Evolutionary conservation across 2,888 invertebrate genomes (phyloP).

Genomic region (Phaonia tiefii): DNA sequence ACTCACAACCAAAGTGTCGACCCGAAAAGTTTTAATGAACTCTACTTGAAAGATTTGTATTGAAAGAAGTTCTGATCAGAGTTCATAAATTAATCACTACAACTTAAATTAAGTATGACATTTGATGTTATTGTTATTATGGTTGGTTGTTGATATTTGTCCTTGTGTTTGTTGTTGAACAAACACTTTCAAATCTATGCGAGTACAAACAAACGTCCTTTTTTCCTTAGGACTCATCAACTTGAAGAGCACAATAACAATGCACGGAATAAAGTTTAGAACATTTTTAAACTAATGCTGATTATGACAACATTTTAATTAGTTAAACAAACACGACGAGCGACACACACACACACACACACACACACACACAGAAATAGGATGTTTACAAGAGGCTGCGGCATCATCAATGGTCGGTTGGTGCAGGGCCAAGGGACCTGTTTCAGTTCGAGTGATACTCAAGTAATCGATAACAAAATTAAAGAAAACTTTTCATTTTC

Average conservation of each 20-base stretch:
- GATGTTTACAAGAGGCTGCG: conserved; percentile 10
- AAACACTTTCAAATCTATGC: conserved; percentile 45
- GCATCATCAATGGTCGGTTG: not conserved
- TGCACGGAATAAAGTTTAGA: conserved; percentile 37
- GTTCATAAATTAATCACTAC: conserved; percentile 37
- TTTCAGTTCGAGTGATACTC: conserved; percentile 24
- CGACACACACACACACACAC: conserved; percentile 3
- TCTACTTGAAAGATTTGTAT: conserved; percentile 14
- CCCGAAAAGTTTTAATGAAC: conserved; percentile 38
- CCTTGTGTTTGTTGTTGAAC: conserved; percentile 9
- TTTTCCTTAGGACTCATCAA: conserved; percentile 8
- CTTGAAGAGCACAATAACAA: conserved; percentile 7
- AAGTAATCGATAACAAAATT: conserved; percentile 55
- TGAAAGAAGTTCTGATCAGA: conserved; percentile 22
- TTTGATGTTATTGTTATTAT: conserved; percentile 22
- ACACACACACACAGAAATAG: conserved; percentile 1
- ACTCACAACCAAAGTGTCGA: conserved; percentile 32
- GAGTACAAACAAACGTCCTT: conserved; percentile 17
- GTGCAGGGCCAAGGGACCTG: not conserved
- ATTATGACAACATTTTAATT: conserved; percentile 66
- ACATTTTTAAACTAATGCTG: conserved; percentile 47
- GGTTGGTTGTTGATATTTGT: conserved; percentile 15
- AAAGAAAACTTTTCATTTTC: conserved; percentile 45
- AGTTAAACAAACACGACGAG: conserved; percentile 31
- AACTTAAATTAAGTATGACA: conserved; percentile 45